Percentiles rank a stretch among this genome's conserved stretches.
Evolutionary conservation across 1,140 invertebrate genomes (phyloP).

Genomic region (Drosophila mojavensis): DNA sequence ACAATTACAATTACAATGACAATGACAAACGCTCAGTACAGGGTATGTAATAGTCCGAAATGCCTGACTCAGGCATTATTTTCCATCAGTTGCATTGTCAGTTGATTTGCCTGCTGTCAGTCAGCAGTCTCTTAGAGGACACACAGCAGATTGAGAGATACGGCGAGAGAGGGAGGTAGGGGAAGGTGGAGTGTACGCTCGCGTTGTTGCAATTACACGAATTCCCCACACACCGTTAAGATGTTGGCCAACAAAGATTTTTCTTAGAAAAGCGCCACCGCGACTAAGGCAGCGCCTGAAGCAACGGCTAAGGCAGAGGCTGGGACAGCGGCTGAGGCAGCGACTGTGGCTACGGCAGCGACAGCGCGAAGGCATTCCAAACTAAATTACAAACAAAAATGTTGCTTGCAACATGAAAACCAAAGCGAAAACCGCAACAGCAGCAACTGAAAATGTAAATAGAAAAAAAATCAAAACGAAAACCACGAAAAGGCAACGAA

Average conservation of each 20-base stretch:
- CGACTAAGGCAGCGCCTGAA: conserved; percentile 25
- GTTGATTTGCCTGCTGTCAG: conserved; percentile 70
- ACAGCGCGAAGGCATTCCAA: conserved; percentile 57
- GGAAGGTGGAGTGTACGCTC: neutral
- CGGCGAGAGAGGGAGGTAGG: neutral
- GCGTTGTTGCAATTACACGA: conserved; percentile 57
- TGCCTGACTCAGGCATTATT: neutral
- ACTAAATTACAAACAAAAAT: conserved; percentile 81
- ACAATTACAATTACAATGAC: no score
- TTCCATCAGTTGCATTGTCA: conserved; percentile 53
- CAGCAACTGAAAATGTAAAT: conserved; percentile 70
- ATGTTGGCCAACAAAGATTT: conserved; percentile 68
- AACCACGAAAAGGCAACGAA: neutral
- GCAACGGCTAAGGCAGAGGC: conserved; percentile 1
- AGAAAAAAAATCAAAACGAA: conserved; percentile 33
- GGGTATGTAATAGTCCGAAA: neutral
- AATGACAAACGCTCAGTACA: no score
- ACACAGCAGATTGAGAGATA: neutral
- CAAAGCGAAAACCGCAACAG: conserved; percentile 75
- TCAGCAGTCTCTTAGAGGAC: conserved; percentile 44
- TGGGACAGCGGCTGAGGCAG: conserved; percentile 17
- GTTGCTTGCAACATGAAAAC: conserved; percentile 64
- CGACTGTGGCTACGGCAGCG: conserved; percentile 33
- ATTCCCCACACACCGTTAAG: conserved; percentile 51
- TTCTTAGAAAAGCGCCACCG: conserved; percentile 67